Evolutionary conservation across 2,888 invertebrate genomes (phyloP), one percentile per base, ranked within the genome.

Genomic region (Scaptomyza cyrtandrae): DNA sequence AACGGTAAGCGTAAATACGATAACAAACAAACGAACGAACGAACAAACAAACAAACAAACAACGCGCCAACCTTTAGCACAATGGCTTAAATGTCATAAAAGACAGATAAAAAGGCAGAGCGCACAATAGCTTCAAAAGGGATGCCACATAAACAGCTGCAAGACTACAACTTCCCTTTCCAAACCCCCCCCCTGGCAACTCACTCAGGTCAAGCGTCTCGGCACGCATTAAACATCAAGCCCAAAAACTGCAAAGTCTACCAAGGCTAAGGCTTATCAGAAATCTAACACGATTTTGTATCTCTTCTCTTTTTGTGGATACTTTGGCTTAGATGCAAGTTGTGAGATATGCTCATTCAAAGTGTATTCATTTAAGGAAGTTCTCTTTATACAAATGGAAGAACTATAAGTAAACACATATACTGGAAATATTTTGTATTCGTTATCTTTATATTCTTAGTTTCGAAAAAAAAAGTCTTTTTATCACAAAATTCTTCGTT

Each of bases 1-100:
- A 79, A 74, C 70, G 82, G 53, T 78, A 63, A 62, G 78, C 67
- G 78, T 80, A 77, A 75, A 80, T 65, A 54, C 61, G 70, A 35
- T 44, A 54, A 41, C 41, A 41, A 60, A 57, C 73, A 77, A 73
- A 72, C 66, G 65, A 64, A 39, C 35, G 13, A 60, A 57, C 74
- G 73, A 73, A 74, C 68, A 77, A 73, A 72, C 66, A 72, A 64
- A 39, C 35, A 35, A 60, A 57, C 74, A 78, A 73, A 74, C 68
- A 73, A 66, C 33, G 46, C 57, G 48, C 11, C 57, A 71, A 60
- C 67, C 57, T 63, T 74, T 71, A 35, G 27, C 50, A 78, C 59
- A 77, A 75, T 56, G 43, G 57, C 10, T 41, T 43, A 48, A 35
- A 63, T 7, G 14, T 27, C 29, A 49, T 11, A 48, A 66, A 67